Evolutionary conservation across 92 coral and sea anemone species (phyloP), one percentile per base, ranked within the genome.

Genomic region (Micromussa lordhowensis): DNA sequence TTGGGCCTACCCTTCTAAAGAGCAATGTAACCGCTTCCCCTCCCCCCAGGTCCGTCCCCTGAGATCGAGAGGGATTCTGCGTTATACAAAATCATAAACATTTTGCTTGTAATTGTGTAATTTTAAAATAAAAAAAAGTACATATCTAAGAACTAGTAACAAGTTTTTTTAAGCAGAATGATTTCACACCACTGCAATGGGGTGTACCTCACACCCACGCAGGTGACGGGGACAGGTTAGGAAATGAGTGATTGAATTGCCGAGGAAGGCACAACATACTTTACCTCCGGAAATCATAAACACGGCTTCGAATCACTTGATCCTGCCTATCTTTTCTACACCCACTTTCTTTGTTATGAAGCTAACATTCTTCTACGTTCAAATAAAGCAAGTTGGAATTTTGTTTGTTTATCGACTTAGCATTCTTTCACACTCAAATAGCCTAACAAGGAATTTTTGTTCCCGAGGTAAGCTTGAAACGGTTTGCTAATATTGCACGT

Each of bases 161-260:
- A 55, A 55, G 22, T 21, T 55, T 55, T n/a, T 55, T 19, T 15
- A 55, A 19, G 5, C 71, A 66, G 11, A 26, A 66, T 66, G 71
- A 66, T 66, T 66, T 66, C 12, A 73, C 26, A 24, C 19, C 5
- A 13, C 49, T 73, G 53, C 29, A 16, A 73, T 73, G 78, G 28
- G 78, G 53, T 21, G 78, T 73, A 22, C 36, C 36, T 73, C 78
- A 34, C 78, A 14, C 78, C 78, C 49, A 73, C 78, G 78, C 78
- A 15, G 40, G 76, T 29, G 19, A 71, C 76, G 8, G 51, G 51
- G 51, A 32, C 0, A 71, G 76, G 24, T n/a, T 18, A 71, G 76
- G 76, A 71, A 71, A 29, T 31, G 10, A 15, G 16, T 55, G 44
- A 32, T 32, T 73, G 77, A 16, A 71, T 32, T 30, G 48, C 77